Base-by-base conservation (phyloP, 2,113 vertebrate species). In the Dipodomys merriami region DNA sequence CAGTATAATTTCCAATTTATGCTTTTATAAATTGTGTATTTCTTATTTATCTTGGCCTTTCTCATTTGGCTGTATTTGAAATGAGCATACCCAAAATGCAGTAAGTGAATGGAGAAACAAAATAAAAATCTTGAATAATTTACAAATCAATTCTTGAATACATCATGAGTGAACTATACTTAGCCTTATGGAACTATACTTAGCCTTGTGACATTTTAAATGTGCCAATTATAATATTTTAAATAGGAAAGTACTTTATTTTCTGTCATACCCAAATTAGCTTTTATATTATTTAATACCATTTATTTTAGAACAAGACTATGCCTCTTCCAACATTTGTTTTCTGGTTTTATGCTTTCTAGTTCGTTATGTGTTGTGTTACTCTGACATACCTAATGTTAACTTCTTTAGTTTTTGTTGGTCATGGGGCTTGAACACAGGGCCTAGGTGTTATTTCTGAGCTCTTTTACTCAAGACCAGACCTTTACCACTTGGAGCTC, bases 231-330 rank as follows among this genome's bases (percentile, higher is more conserved):
- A 84, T 73, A 90, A 65, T 78, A 79, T 92, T 95, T 96, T 88
- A 95, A 77, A 53, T 93, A 91, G 67, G 46, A 91, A 95, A 94
- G 88, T 94, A 71, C 88, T 94, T 96, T 93, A 71, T 90, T 94
- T 96, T 93, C 80, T 93, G 4, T 95, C 29, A 71, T 78, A 39
- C 6, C 29, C 44, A 91, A 80, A 94, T 93, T 90, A 95, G 64
- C 60, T 83, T 95, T 77, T 76, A 23, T 84, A 86, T 94, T 85
- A 83, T 81, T 93, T 86, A 95, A 84, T 90, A 33, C 9, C 44
- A 11, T 87, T 95, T 93, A 88, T 93, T 95, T 96, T 95, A 78
- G 78, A 91, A 83, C 30, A 23, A 84, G 83, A 83, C 79, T 93
- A n/a, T 91, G 0, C 87, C 68, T 94, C 94, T 88, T 88, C 5